Conservation (phyloP, 2,113 vertebrate genomes). For the Xiphophorus couchianus region DNA sequence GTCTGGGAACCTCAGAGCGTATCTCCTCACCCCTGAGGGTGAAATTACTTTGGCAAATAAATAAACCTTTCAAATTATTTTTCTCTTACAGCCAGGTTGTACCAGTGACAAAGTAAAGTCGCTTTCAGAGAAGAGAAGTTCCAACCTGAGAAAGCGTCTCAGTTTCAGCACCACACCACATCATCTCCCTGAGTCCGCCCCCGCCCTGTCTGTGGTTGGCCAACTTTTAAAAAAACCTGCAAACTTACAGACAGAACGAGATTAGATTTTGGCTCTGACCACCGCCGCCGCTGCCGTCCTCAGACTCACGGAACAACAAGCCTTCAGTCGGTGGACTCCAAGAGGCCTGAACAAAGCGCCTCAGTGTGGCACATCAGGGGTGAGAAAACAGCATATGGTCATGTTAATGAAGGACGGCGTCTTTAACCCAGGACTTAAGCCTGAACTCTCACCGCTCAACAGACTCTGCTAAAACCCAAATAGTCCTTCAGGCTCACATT, state of each 20-base stretch:
- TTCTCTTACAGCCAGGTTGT: background rate
- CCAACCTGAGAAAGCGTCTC: background rate
- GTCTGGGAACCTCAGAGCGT: background rate
- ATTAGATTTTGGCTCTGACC: too few relatives aligned
- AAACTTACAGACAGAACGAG: background rate
- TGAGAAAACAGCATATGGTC: slow-evolving; percentile 18
- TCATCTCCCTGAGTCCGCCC: background rate
- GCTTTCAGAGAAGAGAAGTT: too few relatives aligned
- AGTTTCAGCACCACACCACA: background rate
- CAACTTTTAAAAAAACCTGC: background rate
- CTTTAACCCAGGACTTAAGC: background rate
- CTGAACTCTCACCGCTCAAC: slow-evolving; percentile 2
- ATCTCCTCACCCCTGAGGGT: background rate
- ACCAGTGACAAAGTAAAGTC: background rate
- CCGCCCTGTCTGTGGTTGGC: background rate
- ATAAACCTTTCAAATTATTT: too few relatives aligned
- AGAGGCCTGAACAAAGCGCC: background rate
- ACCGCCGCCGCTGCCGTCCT: too few relatives aligned
- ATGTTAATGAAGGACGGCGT: slow-evolving; percentile 9
- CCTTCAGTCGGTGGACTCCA: background rate
- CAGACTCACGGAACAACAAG: background rate
- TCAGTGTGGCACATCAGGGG: background rate
- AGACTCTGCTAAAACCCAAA: too few relatives aligned
- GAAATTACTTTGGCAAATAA: too few relatives aligned
- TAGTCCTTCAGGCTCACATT: too few relatives aligned